phyloP scores from a whole-genome alignment of 2,888 invertebrate genomes.

The Linnaemya vulpina region DNA sequence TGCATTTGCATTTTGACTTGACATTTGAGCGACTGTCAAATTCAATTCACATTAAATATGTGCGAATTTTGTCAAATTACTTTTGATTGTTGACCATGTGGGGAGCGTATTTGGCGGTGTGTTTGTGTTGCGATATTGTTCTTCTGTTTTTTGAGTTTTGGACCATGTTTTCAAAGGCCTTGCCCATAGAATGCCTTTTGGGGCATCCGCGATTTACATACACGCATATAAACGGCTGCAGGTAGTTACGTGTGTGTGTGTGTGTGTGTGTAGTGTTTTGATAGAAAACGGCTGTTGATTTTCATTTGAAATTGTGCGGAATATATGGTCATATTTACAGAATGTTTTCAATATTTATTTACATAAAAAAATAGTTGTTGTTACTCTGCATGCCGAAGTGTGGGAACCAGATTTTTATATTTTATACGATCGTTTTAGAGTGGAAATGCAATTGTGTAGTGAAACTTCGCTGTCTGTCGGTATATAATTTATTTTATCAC shows the following conservation, averaged over 20 bases:
- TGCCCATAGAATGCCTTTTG: constrained; percentile 58
- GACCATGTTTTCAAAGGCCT: constrained; percentile 46
- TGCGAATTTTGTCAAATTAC: constrained; percentile 71
- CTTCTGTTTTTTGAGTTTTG: constrained; percentile 45
- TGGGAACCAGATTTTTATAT: background rate
- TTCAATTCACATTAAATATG: constrained; percentile 63
- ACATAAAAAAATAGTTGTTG: background rate
- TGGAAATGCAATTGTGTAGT: too few species aligned
- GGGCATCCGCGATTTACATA: constrained; percentile 8
- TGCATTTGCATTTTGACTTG: constrained; percentile 68
- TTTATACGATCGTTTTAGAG: too few species aligned
- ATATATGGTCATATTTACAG: constrained; percentile 12
- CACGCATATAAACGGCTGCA: constrained; percentile 2
- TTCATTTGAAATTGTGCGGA: constrained; percentile 31
- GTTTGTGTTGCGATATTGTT: constrained; percentile 14
- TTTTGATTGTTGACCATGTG: constrained; percentile 69
- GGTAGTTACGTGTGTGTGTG: background rate
- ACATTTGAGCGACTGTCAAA: constrained; percentile 71
- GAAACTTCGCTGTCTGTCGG: too few species aligned
- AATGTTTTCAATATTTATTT: constrained; percentile 1
- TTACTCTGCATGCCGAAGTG: background rate
- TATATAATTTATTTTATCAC: too few species aligned
- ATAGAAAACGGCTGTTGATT: constrained; percentile 19
- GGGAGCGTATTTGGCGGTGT: background rate
- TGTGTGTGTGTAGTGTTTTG: too few species aligned